Evolutionary conservation across 2,113 vertebrate genomes (phyloP).

Genomic region (Gulo gulo): DNA sequence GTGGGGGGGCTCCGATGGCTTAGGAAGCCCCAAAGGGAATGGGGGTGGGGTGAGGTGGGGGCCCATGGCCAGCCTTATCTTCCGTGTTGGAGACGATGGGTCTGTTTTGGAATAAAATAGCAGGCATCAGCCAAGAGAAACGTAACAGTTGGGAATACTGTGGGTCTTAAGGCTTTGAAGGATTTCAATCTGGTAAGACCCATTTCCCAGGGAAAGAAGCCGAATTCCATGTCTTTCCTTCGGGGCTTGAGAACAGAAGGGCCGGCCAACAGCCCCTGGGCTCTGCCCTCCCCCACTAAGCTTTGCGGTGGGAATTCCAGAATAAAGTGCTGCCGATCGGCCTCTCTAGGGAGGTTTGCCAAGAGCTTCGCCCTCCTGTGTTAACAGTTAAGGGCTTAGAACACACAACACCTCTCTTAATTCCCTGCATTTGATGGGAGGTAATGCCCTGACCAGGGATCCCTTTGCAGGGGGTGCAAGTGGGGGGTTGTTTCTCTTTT

Average conservation of each 20-base stretch:
- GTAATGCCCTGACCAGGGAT: neutral
- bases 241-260: neutral
- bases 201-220: neutral
- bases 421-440: neutral
- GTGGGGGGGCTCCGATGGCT: neutral
- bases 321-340: neutral
- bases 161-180: neutral
- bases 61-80: neutral
- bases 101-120: neutral
- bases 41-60: no score
- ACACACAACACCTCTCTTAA: neutral
- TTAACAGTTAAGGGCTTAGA: neutral
- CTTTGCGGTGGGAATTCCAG: neutral
- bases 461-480: neutral
- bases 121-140: neutral
- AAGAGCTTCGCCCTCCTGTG: neutral
- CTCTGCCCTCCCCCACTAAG: neutral
- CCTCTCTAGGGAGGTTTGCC: neutral
- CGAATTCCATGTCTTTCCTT: neutral
- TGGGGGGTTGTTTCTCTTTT: neutral
- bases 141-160: neutral
- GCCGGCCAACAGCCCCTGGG: no score
- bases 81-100: neutral
- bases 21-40: neutral
- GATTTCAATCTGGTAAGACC: neutral